Evolutionary conservation across 2,113 vertebrate genomes (phyloP), one percentile per base, ranked within the genome.

Genomic region (Chlorodrepanis virens): DNA sequence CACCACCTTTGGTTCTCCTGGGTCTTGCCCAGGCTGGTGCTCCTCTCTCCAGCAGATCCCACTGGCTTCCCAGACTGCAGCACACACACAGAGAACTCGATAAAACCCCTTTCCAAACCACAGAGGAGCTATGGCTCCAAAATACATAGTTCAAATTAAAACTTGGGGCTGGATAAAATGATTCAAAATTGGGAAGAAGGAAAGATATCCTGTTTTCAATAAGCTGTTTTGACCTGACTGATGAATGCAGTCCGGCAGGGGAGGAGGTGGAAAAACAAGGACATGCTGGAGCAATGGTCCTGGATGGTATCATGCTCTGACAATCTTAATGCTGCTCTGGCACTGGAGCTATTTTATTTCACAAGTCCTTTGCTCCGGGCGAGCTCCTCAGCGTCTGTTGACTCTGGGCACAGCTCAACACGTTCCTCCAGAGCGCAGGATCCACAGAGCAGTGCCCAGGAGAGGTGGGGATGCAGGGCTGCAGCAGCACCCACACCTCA

Each of bases 251-350:
- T 76, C 94, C 93, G 1, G 85, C 76, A 59, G 94, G 95, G 91
- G 95, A 93, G 82, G 89, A 93, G 89, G 87, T 96, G 91, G 94
- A 97, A 96, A 96, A 96, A 77, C 56, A 37, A 72, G 96, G 93
- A 96, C 92, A 91, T 94, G 94, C 97, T 93, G 64, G 37, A 94
- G 96, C 92, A 94, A 70, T 42, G 57, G 94, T 70, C 83, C 92
- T 75, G 94, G 88, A 89, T 96, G 96, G 94, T 87, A 94, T 96
- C 93, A 35, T 47, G 88, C 92, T 97, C 87, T 92, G 88, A 81
- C 93, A 95, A 92, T 15, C 92, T 53, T 44, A 72, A 71, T n/a
- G 49, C 72, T 89, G 83, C 89, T 61, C 90, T 97, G 94, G 94
- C 92, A 96, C 59, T 53, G 67, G 27, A 93, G 65, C 37, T 63